Percentiles rank a stretch among this genome's conserved stretches.
phyloP scores from a whole-genome alignment of 35 echinoderm and acorn worm genomes.

The Hemicentrotus pulcherrimus region DNA sequence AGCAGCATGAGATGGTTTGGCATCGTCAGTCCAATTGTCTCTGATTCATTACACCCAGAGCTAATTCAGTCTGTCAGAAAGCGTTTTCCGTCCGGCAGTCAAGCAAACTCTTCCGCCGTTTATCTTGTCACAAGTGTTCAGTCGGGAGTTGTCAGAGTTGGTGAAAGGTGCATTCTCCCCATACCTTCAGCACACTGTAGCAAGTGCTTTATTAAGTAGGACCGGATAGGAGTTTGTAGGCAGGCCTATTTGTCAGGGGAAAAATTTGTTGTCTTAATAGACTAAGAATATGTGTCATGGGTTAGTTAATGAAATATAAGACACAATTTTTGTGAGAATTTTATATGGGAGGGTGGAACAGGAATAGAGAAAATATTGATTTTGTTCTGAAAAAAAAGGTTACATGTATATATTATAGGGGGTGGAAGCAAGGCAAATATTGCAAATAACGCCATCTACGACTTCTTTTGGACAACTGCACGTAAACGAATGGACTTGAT shows the following conservation, averaged over 20 bases:
- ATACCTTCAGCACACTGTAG: neutral
- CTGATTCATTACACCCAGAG: constrained; percentile 10
- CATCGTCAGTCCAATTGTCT: constrained; percentile 9
- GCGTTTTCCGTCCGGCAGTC: neutral
- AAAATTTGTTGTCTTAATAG: neutral
- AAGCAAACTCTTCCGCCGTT: neutral
- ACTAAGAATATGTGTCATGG: too few species aligned
- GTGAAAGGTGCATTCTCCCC: neutral
- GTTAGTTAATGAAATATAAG: too few species aligned
- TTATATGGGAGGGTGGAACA: too few species aligned
- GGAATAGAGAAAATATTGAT: too few species aligned
- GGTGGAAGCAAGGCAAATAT: too few species aligned
- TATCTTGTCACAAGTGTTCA: constrained; percentile 18
- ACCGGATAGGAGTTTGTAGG: neutral
- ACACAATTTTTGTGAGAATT: too few species aligned
- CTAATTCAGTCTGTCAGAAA: constrained; percentile 18
- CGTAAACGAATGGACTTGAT: too few species aligned
- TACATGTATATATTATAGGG: too few species aligned
- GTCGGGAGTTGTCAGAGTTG: neutral
- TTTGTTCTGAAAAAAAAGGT: too few species aligned
- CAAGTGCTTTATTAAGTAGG: neutral
- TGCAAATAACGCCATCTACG: too few species aligned
- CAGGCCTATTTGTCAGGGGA: neutral
- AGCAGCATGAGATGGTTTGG: neutral
- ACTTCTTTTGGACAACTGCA: too few species aligned